phyloP scores from a whole-genome alignment of 2,888 invertebrate species.

The Drosophila picticornis region DNA sequence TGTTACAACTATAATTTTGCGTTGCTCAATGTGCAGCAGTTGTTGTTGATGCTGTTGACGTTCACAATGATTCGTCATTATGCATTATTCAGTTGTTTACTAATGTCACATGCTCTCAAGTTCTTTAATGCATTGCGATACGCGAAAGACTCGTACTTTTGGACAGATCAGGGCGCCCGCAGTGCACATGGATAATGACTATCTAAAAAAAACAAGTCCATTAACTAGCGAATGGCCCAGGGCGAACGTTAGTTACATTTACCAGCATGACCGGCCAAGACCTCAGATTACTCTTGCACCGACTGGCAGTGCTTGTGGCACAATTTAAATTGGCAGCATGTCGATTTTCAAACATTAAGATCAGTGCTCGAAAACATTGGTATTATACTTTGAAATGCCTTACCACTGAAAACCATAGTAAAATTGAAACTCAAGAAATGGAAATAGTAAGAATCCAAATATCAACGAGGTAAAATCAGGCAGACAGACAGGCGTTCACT shows the following conservation, averaged over 20 bases:
- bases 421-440: background rate
- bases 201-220: slow-evolving; percentile 31
- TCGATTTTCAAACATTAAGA: background rate
- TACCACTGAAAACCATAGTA: background rate
- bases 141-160: slow-evolving; percentile 14
- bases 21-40: slow-evolving; percentile 45
- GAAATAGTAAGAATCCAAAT: background rate
- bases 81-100: slow-evolving; percentile 56
- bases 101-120: slow-evolving; percentile 66
- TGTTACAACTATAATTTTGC: slow-evolving; percentile 42
- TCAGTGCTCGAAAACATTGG: background rate
- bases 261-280: slow-evolving; percentile 32
- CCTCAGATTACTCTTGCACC: slow-evolving; percentile 14
- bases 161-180: slow-evolving; percentile 30
- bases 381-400: background rate
- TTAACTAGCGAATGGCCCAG: slow-evolving; percentile 36
- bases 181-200: slow-evolving; percentile 22
- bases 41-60: slow-evolving; percentile 14
- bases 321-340: background rate
- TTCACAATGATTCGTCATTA: slow-evolving; percentile 57
- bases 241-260: slow-evolving; percentile 7
- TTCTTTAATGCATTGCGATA: slow-evolving; percentile 41
- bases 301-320: background rate
- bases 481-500: background rate
- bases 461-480: background rate